Conservation (phyloP, 2,888 invertebrate species). For the Oscheius myriophilus region DNA sequence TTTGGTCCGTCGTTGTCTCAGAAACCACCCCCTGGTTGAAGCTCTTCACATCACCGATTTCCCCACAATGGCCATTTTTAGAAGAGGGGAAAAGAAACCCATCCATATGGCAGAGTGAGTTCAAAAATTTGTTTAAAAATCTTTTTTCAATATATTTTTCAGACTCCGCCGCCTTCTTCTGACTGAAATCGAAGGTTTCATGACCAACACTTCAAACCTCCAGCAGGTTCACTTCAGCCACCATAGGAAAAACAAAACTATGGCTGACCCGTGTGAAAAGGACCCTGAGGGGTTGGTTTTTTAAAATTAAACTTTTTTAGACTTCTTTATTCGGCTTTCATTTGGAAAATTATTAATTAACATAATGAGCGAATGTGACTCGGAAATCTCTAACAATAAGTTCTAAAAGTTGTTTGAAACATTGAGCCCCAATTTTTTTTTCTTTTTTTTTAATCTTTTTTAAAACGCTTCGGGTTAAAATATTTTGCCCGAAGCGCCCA, state of each 20-base stretch:
- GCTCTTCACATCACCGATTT: slow-evolving; percentile 67
- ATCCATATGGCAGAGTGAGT: slow-evolving; percentile 63
- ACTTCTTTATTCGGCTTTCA: no score
- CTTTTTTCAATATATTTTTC: slow-evolving; percentile 23
- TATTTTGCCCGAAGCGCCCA: no score
- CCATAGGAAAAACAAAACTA: slow-evolving; percentile 46
- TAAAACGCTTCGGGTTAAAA: no score
- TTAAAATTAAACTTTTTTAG: no score
- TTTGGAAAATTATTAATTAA: no score
- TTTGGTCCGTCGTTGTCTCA: slow-evolving; percentile 56
- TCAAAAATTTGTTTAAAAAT: neutral
- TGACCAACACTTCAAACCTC: slow-evolving; percentile 39
- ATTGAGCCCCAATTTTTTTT: no score
- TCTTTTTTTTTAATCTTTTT: no score
- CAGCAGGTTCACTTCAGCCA: slow-evolving; percentile 50
- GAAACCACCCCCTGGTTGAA: slow-evolving; percentile 61
- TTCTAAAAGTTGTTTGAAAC: no score
- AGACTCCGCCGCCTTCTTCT: slow-evolving; percentile 65
- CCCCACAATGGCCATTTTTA: slow-evolving; percentile 67
- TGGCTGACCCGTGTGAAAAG: slow-evolving; percentile 44
- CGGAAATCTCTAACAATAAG: no score
- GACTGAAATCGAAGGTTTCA: slow-evolving; percentile 61
- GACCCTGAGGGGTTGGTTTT: slow-evolving; percentile 52
- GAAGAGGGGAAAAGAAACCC: slow-evolving; percentile 62
- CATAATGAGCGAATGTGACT: no score